Evolutionary conservation across 2,888 invertebrate genomes (phyloP), one percentile per base, ranked within the genome.

Genomic region (Caenorhabditis uteleia): DNA sequence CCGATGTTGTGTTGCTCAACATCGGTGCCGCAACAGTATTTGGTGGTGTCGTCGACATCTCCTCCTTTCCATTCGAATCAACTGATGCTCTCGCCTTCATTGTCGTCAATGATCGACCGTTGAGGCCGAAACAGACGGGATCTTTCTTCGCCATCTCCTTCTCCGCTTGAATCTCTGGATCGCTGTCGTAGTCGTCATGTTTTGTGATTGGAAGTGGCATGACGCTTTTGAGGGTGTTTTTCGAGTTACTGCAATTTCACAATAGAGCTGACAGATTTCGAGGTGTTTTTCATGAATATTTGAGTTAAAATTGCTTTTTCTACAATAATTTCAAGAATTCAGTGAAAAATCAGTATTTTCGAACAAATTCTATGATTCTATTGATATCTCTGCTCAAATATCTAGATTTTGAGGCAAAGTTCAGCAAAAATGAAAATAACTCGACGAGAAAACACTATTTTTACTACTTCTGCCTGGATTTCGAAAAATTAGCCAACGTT

Each of bases 111-210:
- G 62, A 57, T 18, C 43, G 47, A 3, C 39, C 27, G 33, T 51
- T 48, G 38, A 62, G 50, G 2, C 46, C 36, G n/a, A 23, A 62
- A 2, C 36, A 42, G 31, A 42, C 27, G 16, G 62, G 62, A 44
- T 62, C 62, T 20, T 57, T 62, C 46, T 62, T 62, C 18, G 56
- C 56, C 45, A 62, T 40, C 21, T 56, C 62, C 44, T 55, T 62
- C 40, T 62, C 62, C 36, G 62, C 62, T 23, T 62, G 62, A 16
- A 62, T 48, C 27, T 62, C 62, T 25, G 62, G 62, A 48, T 62
- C 62, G n/a, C 56, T 56, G 47, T 62, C 62, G 18, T 62, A 62
- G 47, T 54, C 61, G 33, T 62, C 57, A 29, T 44, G 42, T 39
- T 33, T 51, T 31, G 47, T 34, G 48, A 57, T 31, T 45, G 62